phyloP scores from a whole-genome alignment of 2,797 vertebrate genomes.

The Smutsia gigantea region DNA sequence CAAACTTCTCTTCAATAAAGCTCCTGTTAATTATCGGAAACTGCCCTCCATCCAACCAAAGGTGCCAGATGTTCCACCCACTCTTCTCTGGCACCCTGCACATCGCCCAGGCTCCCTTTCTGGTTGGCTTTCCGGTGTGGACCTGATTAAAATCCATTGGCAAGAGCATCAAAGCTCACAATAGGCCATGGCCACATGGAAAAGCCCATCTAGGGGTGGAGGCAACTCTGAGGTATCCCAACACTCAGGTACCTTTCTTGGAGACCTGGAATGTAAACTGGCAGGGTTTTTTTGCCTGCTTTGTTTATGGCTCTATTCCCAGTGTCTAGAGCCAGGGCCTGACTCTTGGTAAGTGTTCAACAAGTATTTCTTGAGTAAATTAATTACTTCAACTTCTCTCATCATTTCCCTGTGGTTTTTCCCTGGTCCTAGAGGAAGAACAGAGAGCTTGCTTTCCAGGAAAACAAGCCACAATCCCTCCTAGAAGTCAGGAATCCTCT shows the following conservation, averaged over 20 bases:
- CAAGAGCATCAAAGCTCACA: background rate
- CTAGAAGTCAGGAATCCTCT: constrained; percentile 12
- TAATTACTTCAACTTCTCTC: constrained; percentile 46
- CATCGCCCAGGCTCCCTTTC: background rate
- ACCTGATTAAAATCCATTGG: background rate
- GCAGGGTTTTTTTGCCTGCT: background rate
- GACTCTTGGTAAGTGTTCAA: background rate
- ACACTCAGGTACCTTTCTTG: background rate
- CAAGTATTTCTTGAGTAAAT: constrained; percentile 40
- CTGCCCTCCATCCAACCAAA: background rate
- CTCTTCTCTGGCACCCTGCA: background rate
- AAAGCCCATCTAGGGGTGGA: background rate
- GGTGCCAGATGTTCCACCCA: background rate
- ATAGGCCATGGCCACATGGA: background rate
- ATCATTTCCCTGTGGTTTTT: constrained; percentile 43
- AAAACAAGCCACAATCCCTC: background rate
- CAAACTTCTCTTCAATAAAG: background rate
- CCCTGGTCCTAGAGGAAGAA: constrained; percentile 30
- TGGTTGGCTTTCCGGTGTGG: background rate
- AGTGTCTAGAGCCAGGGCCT: background rate
- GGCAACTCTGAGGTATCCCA: background rate
- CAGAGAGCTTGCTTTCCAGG: constrained; percentile 28
- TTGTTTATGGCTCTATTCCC: background rate
- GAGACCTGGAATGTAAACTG: background rate
- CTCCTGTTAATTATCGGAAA: background rate